These are phyloP conservation scores for Chrysodeixis includens DNA, from an alignment of 2,888 invertebrate genomes.

Conservation along the genomic window DNA sequence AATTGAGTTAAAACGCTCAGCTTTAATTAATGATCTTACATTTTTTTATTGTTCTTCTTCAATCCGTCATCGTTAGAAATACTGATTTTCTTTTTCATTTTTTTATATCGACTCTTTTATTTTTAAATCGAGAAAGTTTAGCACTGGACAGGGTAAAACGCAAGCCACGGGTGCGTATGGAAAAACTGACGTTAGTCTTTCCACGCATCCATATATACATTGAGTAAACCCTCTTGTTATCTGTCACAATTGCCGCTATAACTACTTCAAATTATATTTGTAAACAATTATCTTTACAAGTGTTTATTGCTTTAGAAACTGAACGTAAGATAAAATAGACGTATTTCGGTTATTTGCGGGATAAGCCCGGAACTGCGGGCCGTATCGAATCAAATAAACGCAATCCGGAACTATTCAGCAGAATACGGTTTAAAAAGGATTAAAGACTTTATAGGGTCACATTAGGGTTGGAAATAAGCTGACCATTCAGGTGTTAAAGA, in stretches of 20 bases:
- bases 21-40: constrained; percentile 24
- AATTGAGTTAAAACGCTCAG: not conserved
- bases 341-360: not conserved
- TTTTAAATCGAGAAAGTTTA: not conserved
- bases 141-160: not conserved
- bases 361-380: not conserved
- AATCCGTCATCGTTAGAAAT: constrained; percentile 27
- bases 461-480: no score
- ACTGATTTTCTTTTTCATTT: not conserved
- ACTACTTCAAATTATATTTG: constrained; percentile 47
- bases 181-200: constrained; percentile 20
- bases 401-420: no score
- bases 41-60: constrained; percentile 20
- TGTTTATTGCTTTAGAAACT: constrained; percentile 30
- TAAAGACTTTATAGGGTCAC: no score
- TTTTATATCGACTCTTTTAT: constrained; percentile 2
- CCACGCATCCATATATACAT: constrained; percentile 43
- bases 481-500: no score
- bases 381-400: no score
- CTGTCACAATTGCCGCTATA: constrained; percentile 36
- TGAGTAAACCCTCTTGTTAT: constrained; percentile 36
- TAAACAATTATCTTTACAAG: constrained; percentile 19
- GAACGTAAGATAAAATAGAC: constrained; percentile 27
- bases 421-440: no score
- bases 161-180: not conserved